Conservation (phyloP, 1,140 invertebrate species). For the Danaus plexippus region DNA sequence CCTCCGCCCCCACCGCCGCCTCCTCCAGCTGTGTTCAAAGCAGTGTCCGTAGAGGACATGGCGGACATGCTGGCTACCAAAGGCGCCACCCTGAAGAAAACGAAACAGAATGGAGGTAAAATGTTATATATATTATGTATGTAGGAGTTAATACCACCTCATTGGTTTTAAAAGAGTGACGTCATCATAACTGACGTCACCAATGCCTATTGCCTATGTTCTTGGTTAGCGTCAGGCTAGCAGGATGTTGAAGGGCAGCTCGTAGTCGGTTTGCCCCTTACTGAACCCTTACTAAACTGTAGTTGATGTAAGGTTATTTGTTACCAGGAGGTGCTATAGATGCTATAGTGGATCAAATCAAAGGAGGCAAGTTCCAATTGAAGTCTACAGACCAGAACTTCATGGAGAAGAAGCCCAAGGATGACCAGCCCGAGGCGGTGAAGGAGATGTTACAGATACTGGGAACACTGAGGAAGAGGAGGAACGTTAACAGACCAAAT, state of each 20-base stretch:
- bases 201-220: too few species aligned
- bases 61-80: constrained; percentile 73
- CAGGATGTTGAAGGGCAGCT: too few species aligned
- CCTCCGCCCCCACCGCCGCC: constrained; percentile 27
- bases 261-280: too few species aligned
- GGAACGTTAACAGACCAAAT: constrained; percentile 37
- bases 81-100: constrained; percentile 57
- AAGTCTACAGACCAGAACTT: constrained; percentile 75
- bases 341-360: constrained; percentile 82
- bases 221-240: too few species aligned
- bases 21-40: constrained; percentile 14
- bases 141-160: too few species aligned
- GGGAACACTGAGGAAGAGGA: constrained; percentile 76
- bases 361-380: constrained; percentile 81
- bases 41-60: constrained; percentile 68
- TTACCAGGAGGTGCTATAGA: constrained; percentile 78
- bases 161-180: too few species aligned
- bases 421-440: constrained; percentile 77
- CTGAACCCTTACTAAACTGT: too few species aligned
- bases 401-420: constrained; percentile 72
- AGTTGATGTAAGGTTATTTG: too few species aligned
- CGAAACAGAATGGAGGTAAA: constrained; percentile 50
- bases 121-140: too few species aligned
- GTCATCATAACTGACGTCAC: too few species aligned
- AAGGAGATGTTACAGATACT: constrained; percentile 81